Evolutionary conservation across 1,140 invertebrate species (phyloP).

Genomic region (Coptotermes formosanus): DNA sequence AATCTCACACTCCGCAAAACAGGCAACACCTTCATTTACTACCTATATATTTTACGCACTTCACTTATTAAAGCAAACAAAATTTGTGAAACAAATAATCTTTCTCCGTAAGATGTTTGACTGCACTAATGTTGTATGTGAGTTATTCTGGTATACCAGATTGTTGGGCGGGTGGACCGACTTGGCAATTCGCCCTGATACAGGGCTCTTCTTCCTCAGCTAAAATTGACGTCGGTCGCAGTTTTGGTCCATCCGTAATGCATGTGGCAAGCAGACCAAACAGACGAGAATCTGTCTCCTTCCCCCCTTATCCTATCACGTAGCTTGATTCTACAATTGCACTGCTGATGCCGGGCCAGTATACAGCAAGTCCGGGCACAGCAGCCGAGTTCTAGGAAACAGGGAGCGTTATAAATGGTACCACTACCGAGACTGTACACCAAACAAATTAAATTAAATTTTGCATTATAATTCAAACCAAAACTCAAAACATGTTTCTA

Average conservation of each 20-base stretch:
- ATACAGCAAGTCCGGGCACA: background rate
- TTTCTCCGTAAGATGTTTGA: background rate
- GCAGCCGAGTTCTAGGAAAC: background rate
- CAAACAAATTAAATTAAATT: background rate
- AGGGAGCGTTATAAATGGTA: background rate
- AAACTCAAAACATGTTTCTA: background rate
- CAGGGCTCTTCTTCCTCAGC: background rate
- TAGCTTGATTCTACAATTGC: background rate
- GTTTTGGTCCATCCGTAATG: slow-evolving; percentile 6
- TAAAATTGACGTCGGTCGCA: slow-evolving; percentile 5
- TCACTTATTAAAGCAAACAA: too few species aligned
- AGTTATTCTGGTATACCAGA: background rate
- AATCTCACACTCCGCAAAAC: too few species aligned
- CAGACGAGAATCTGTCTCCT: background rate
- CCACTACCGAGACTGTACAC: background rate
- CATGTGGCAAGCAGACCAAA: background rate
- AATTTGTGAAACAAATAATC: too few species aligned
- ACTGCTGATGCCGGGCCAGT: background rate
- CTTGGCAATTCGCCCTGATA: background rate
- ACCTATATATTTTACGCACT: too few species aligned
- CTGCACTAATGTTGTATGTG: background rate
- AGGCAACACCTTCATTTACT: too few species aligned
- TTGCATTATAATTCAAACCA: background rate
- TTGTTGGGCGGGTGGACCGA: background rate
- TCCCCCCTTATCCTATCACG: background rate